Percentiles rank a stretch among this genome's conserved stretches.
phyloP scores from a whole-genome alignment of 2,888 invertebrate genomes.

The Phasia obesa region DNA sequence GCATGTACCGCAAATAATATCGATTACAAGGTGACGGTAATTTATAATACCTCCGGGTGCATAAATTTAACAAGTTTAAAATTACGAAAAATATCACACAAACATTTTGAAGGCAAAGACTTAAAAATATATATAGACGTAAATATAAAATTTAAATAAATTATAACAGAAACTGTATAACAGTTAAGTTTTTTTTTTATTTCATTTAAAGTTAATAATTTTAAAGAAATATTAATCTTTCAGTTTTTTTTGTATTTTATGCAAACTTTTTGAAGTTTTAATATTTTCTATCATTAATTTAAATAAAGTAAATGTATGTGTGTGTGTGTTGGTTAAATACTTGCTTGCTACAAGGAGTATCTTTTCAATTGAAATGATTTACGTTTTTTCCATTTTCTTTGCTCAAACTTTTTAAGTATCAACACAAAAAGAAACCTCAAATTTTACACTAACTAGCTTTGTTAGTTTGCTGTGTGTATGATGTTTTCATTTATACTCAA shows the following conservation, averaged over 20 bases:
- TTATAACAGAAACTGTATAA: not conserved
- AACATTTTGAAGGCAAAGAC: constrained; percentile 9
- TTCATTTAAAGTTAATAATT: constrained; percentile 25
- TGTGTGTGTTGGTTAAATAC: not conserved
- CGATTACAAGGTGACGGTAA: constrained; percentile 68
- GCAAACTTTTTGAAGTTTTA: not conserved
- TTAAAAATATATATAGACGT: not conserved
- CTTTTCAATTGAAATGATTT: not conserved
- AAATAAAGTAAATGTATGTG: not conserved
- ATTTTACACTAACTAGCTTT: constrained; percentile 43
- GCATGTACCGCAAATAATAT: constrained; percentile 65
- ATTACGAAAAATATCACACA: constrained; percentile 9
- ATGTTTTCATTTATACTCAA: not conserved
- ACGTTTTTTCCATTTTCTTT: not conserved
- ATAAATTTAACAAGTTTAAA: constrained; percentile 61
- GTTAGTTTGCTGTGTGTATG: not conserved
- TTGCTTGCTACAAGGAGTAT: constrained; percentile 1
- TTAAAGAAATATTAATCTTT: constrained; percentile 12
- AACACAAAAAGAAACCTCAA: constrained; percentile 48
- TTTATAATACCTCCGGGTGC: constrained; percentile 68
- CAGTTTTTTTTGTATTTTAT: constrained; percentile 1
- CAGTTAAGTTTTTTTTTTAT: too few relatives aligned
- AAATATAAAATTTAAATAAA: constrained; percentile 26
- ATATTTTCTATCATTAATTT: constrained; percentile 35
- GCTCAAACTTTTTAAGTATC: constrained; percentile 3